Evolutionary conservation across 2,888 invertebrate genomes (phyloP).

Genomic region (Rhopalosiphum nymphaeae): DNA sequence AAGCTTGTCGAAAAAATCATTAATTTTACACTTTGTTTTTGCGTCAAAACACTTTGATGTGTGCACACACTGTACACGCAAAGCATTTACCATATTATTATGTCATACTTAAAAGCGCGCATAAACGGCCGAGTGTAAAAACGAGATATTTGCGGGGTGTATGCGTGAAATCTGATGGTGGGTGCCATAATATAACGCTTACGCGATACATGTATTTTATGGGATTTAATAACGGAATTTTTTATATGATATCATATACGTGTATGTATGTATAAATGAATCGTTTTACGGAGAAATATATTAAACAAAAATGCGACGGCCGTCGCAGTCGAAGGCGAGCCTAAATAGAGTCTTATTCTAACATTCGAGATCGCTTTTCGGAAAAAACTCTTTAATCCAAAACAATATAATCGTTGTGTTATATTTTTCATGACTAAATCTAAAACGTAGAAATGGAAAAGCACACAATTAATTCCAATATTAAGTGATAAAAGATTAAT

Average conservation of each 20-base stretch:
- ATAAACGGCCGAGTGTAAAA: not conserved
- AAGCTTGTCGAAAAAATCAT: not conserved
- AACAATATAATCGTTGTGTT: not conserved
- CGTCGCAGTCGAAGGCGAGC: not conserved
- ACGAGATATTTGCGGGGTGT: not conserved
- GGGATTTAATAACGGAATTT: not conserved
- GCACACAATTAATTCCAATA: too few species aligned
- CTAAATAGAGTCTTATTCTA: not conserved
- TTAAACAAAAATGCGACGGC: not conserved
- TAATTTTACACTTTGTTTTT: not conserved
- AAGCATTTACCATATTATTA: not conserved
- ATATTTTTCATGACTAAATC: too few species aligned
- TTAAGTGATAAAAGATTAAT: too few species aligned
- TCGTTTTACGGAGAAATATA: not conserved
- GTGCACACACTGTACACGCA: not conserved
- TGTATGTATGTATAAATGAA: not conserved
- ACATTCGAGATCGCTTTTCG: not conserved
- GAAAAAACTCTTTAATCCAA: not conserved
- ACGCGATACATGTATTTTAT: not conserved
- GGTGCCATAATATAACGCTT: not conserved
- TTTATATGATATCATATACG: not conserved
- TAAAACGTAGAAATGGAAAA: too few species aligned
- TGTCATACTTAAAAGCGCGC: not conserved
- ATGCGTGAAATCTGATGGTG: not conserved
- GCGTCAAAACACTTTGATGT: not conserved